These are phyloP conservation scores for Toxotes jaculatrix DNA, from an alignment of 2,113 vertebrate genomes.

Conservation along the genomic window DNA sequence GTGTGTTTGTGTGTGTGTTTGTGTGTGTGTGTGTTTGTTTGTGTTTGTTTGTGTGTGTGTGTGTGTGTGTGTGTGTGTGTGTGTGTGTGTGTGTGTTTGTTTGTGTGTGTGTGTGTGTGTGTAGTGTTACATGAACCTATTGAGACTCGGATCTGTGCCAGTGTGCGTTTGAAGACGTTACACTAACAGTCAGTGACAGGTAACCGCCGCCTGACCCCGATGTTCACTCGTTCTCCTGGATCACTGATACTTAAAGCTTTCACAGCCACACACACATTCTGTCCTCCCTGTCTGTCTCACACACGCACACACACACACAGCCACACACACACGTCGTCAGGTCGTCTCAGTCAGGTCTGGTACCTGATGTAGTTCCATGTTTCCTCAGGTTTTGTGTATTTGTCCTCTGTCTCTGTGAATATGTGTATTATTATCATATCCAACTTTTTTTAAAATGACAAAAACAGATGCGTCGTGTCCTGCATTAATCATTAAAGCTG, in stretches of 20 bases:
- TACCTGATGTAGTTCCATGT: too few relatives aligned
- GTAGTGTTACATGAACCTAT: background rate
- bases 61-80: constrained; percentile 20
- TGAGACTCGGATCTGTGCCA: background rate
- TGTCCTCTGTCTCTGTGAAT: too few relatives aligned
- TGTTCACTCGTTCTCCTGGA: constrained; percentile 11
- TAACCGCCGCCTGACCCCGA: constrained; percentile 26
- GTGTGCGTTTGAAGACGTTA: constrained; percentile 10
- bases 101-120: constrained; percentile 11
- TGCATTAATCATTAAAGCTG: too few relatives aligned
- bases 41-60: too few relatives aligned
- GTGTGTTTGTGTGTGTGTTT: too few relatives aligned
- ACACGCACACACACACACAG: constrained; percentile 17
- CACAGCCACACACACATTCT: background rate
- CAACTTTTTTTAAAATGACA: too few relatives aligned
- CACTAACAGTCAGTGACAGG: constrained; percentile 26
- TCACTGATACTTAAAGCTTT: background rate
- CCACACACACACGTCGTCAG: constrained; percentile 1
- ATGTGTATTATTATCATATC: too few relatives aligned
- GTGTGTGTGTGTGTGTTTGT: too few relatives aligned
- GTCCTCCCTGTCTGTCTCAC: background rate
- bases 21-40: constrained; percentile 1
- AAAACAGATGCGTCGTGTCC: too few relatives aligned
- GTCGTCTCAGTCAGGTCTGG: background rate
- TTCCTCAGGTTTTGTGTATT: too few relatives aligned